Evolutionary conservation across 2,888 invertebrate genomes (phyloP).

Genomic region (Thyatira batis): DNA sequence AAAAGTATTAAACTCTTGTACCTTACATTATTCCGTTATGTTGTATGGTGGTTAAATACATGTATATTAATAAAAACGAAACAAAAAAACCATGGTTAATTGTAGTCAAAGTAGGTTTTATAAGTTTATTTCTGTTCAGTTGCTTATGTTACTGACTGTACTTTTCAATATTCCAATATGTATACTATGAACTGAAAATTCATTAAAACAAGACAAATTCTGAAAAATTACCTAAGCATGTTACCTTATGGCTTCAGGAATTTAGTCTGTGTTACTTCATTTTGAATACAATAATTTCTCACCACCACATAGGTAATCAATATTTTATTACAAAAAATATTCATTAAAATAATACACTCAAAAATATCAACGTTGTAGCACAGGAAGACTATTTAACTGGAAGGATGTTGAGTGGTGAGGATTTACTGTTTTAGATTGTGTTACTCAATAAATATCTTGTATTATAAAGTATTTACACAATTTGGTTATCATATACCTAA

Average conservation of each 20-base stretch:
- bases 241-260: neutral
- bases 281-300: neutral
- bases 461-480: constrained; percentile 59
- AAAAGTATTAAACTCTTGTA: too few species aligned
- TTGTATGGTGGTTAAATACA: too few species aligned
- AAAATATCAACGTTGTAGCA: too few species aligned
- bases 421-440: constrained; percentile 7
- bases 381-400: neutral
- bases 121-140: too few species aligned
- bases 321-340: neutral
- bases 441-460: constrained; percentile 40
- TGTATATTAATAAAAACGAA: too few species aligned
- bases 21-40: too few species aligned
- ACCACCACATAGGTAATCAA: neutral
- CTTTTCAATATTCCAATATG: too few species aligned
- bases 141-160: too few species aligned
- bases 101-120: too few species aligned
- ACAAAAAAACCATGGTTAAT: too few species aligned
- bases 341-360: too few species aligned
- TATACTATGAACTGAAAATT: neutral
- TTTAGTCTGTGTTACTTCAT: neutral
- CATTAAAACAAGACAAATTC: neutral
- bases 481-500: constrained; percentile 50
- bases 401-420: constrained; percentile 11
- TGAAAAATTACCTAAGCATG: neutral